phyloP scores from a whole-genome alignment of 2,888 invertebrate genomes.

The Ophraella communa region DNA sequence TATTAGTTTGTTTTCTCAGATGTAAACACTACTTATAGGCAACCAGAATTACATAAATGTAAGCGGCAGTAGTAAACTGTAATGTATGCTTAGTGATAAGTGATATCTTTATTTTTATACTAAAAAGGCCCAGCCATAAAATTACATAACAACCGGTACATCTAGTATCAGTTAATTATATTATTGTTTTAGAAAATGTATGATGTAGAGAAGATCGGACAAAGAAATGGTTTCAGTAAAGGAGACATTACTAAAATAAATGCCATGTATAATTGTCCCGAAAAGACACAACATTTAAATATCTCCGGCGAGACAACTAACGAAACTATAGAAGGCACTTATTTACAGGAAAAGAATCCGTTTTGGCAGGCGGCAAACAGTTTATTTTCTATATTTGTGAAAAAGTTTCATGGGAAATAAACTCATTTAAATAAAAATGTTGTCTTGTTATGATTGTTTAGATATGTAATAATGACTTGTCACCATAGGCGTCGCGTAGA shows the following conservation, averaged over 20 bases:
- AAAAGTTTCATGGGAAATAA: background rate
- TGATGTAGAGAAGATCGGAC: slow-evolving; percentile 63
- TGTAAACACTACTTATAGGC: too few relatives aligned
- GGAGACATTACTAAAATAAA: slow-evolving; percentile 77
- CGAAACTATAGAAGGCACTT: background rate
- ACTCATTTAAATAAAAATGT: background rate
- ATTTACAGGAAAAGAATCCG: background rate
- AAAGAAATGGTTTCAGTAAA: slow-evolving; percentile 76
- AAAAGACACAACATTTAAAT: slow-evolving; percentile 34
- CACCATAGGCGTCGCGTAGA: too few relatives aligned
- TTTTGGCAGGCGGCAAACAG: slow-evolving; percentile 15
- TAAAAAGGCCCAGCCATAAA: too few relatives aligned
- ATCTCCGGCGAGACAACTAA: background rate
- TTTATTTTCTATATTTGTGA: slow-evolving; percentile 12
- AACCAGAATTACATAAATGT: too few relatives aligned
- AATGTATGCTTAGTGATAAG: too few relatives aligned
- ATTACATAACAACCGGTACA: too few relatives aligned
- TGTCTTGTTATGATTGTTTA: too few relatives aligned
- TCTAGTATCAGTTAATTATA: too few relatives aligned
- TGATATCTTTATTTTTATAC: too few relatives aligned
- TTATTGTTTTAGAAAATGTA: background rate
- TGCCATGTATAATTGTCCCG: slow-evolving; percentile 74
- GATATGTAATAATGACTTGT: too few relatives aligned
- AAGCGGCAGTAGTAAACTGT: too few relatives aligned
- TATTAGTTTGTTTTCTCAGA: too few relatives aligned